Conservation (phyloP, 64 coral and sea anemone species). For the Porites lutea region DNA sequence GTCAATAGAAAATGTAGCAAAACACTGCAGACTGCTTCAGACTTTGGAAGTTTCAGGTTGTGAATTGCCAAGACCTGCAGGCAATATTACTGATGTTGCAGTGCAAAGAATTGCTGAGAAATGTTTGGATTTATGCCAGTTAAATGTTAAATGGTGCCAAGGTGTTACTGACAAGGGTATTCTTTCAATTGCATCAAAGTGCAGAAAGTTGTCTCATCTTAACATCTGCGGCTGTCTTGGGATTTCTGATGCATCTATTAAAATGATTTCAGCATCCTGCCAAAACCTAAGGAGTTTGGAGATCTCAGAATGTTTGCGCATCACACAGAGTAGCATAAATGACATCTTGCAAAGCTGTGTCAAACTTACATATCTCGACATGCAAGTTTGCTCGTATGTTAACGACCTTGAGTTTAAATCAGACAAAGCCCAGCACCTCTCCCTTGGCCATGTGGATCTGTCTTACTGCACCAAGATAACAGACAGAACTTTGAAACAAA, state of each 20-base stretch:
- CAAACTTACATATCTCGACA: conserved; percentile 57
- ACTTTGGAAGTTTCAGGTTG: conserved; percentile 82
- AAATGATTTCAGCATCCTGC: conserved; percentile 71
- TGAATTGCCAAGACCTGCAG: conserved; percentile 80
- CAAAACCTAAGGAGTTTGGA: conserved; percentile 59
- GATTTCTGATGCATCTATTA: conserved; percentile 84
- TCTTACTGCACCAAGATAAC: conserved; percentile 85
- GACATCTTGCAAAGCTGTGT: conserved; percentile 76
- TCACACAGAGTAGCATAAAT: conserved; percentile 70
- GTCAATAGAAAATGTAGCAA: conserved; percentile 80
- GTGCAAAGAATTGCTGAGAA: conserved; percentile 78
- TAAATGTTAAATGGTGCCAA: conserved; percentile 91
- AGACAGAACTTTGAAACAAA: conserved; percentile 62
- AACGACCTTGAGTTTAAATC: conserved; percentile 75
- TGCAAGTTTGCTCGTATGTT: conserved; percentile 85
- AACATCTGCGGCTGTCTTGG: conserved; percentile 86
- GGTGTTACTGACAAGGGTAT: conserved; percentile 83
- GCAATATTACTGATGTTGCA: conserved; percentile 90
- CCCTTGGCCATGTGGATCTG: conserved; percentile 59
- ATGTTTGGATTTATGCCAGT: conserved; percentile 44
- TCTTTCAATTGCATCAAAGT: conserved; percentile 78
- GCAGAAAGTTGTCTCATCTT: conserved; percentile 43
- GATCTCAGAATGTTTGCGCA: conserved; percentile 81
- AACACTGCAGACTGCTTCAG: conserved; percentile 71
- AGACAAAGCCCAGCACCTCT: neutral